phyloP scores from a whole-genome alignment of 2,797 vertebrate species.

The Acipenser oxyrinchus region DNA sequence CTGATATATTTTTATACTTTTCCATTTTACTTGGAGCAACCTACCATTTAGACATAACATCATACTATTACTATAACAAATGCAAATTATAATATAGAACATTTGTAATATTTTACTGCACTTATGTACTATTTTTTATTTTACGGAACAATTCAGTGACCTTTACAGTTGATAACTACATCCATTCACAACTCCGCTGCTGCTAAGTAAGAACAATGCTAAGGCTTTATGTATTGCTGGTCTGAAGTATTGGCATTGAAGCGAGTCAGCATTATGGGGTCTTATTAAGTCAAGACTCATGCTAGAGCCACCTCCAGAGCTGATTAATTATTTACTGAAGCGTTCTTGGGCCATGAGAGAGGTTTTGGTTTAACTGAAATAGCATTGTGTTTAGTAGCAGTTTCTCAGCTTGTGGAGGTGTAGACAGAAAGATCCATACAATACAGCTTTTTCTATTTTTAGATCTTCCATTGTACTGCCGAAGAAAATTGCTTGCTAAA shows the following conservation, averaged over 20 bases:
- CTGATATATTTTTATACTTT: no score
- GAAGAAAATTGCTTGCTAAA: slow-evolving; percentile 10
- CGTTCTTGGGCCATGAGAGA: slow-evolving; percentile 57
- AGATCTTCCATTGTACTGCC: slow-evolving; percentile 35
- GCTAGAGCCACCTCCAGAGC: slow-evolving; percentile 48
- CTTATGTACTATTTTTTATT: no score
- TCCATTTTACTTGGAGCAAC: no score
- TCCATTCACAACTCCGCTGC: neutral
- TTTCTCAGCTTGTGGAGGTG: slow-evolving; percentile 47
- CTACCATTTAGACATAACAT: no score
- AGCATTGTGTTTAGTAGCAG: slow-evolving; percentile 59
- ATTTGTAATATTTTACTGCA: no score
- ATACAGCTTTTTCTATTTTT: slow-evolving; percentile 44
- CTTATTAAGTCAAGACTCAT: slow-evolving; percentile 49
- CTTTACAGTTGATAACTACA: neutral
- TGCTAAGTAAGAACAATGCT: slow-evolving; percentile 26
- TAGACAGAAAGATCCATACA: slow-evolving; percentile 39
- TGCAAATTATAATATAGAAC: no score
- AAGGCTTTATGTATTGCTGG: slow-evolving; percentile 25
- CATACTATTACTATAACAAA: no score
- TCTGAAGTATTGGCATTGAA: slow-evolving; percentile 44
- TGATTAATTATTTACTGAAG: slow-evolving; percentile 67
- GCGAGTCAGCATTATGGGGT: slow-evolving; percentile 41
- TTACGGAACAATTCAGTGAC: no score
- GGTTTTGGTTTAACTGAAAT: slow-evolving; percentile 60